Evolutionary conservation across 1,140 invertebrate genomes (phyloP), one percentile per base, ranked within the genome.

Genomic region (Paralvinella palmiformis): DNA sequence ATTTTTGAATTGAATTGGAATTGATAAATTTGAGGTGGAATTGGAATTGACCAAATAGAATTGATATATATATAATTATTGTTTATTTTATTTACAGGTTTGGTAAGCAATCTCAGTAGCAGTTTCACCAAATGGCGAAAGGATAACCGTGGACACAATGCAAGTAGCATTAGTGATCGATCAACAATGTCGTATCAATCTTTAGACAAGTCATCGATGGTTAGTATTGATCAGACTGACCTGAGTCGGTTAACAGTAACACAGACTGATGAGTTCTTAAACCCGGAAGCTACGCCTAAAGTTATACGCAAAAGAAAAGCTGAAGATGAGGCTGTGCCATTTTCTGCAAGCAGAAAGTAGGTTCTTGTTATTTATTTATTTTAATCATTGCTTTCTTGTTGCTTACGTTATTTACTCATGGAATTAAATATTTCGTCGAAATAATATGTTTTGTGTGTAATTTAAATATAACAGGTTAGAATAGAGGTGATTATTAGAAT

Each of bases 291-390:
- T 27, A 76, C 75, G n/a, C 77, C 77, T n/a, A 70, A 73, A 20
- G 69, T 79, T 15, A 71, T 75, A 44, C 67, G 73, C 10, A 77
- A 75, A 57, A 65, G 74, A 29, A 76, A 73, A 64, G 36, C 61
- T 15, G 48, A 53, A 17, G 73, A 70, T 13, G 73, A 72, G 29
- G 64, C 56, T 10, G 63, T 69, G 15, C 72, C 76, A 3, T 78
- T 79, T 61, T 77, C 75, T n/a, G 69, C 75, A 6, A 69, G 72
- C 20, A 78, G 78, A 70, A 77, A 73, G 77, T 79, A 72, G 63
- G 68, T 55, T 59, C 22, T n/a, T n/a, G n/a, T n/a, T n/a, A n/a
- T n/a, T n/a, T n/a, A n/a, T n/a, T n/a, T n/a, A n/a, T n/a, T n/a
- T n/a, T n/a, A n/a, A n/a, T n/a, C n/a, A n/a, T n/a, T n/a, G n/a